These are phyloP conservation scores for Tenthredo distinguenda DNA, from an alignment of 2,888 invertebrate genomes.

Conservation along the genomic window DNA sequence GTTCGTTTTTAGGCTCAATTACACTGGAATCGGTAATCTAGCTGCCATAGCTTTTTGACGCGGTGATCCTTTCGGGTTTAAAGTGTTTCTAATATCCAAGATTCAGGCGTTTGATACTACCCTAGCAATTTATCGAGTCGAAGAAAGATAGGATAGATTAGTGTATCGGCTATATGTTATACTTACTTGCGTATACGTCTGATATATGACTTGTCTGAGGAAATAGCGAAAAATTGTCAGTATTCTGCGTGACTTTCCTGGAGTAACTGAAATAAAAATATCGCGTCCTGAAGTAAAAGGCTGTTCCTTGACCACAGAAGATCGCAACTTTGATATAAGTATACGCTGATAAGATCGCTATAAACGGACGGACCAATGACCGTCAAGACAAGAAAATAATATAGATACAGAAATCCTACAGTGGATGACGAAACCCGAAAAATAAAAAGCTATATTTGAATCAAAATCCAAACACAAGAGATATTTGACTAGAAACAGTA, in stretches of 20 bases:
- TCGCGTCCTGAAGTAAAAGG: neutral
- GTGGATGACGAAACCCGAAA: neutral
- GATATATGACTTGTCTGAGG: neutral
- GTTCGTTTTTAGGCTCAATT: too few species aligned
- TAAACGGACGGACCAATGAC: neutral
- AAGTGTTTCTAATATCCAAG: too few species aligned
- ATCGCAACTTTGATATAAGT: neutral
- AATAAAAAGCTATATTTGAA: too few species aligned
- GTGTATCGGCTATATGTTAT: neutral
- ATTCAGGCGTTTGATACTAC: neutral
- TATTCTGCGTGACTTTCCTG: neutral
- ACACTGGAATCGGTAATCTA: too few species aligned
- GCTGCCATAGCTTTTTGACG: too few species aligned
- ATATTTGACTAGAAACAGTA: too few species aligned
- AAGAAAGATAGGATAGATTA: neutral
- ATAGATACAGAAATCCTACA: neutral
- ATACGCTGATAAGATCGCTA: neutral
- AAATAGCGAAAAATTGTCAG: neutral
- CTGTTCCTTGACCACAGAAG: neutral
- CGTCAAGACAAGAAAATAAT: neutral
- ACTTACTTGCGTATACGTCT: neutral
- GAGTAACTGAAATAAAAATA: neutral
- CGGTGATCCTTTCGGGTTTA: too few species aligned
- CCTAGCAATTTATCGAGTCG: neutral
- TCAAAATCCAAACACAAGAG: too few species aligned